Evolutionary conservation across 2,113 vertebrate genomes (phyloP).

Genomic region (Gymnobelideus leadbeateri): DNA sequence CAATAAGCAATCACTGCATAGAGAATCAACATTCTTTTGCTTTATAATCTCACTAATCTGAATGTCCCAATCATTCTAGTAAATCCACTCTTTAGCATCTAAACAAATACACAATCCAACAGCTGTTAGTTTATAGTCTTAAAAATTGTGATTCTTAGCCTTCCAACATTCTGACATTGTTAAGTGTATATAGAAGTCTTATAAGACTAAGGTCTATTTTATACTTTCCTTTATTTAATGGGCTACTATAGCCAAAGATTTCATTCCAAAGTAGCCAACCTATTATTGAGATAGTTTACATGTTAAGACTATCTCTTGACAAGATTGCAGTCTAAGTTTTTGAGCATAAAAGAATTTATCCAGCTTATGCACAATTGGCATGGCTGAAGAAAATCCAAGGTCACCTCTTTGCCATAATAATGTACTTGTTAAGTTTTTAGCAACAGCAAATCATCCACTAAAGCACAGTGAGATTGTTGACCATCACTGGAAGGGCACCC

Average conservation of each 20-base stretch:
- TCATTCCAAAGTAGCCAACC: background rate
- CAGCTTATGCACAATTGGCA: background rate
- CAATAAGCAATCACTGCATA: background rate
- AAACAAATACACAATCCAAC: background rate
- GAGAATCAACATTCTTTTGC: background rate
- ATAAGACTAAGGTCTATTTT: too few species aligned
- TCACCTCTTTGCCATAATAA: background rate
- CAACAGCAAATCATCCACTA: background rate
- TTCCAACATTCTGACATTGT: background rate
- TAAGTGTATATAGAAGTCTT: background rate
- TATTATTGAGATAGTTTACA: background rate
- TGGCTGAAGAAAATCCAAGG: background rate
- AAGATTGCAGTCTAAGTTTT: background rate
- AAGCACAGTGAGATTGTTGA: background rate
- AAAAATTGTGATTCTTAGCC: background rate
- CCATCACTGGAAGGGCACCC: background rate
- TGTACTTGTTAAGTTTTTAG: background rate
- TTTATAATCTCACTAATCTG: background rate
- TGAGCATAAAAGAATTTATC: background rate
- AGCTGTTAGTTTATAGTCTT: too few species aligned
- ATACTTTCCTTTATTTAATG: too few species aligned
- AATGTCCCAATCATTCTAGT: background rate
- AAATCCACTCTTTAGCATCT: background rate
- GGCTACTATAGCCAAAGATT: background rate
- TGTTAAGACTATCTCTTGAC: too few species aligned